Evolutionary conservation across 2,888 invertebrate species (phyloP), one percentile per base, ranked within the genome.

Genomic region (Drosophila anomalata): DNA sequence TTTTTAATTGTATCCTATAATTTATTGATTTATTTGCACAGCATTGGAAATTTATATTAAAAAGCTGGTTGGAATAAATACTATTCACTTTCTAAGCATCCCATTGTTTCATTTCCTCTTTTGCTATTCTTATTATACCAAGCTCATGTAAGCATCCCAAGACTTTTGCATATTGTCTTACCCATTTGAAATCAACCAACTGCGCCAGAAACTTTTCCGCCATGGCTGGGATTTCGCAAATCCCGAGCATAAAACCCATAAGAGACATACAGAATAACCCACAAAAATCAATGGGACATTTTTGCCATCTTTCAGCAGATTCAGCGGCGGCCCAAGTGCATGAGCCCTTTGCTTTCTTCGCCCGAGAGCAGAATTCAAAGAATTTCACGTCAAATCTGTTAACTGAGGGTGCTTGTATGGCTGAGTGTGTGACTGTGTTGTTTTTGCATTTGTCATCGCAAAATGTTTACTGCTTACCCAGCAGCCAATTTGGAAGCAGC

Each of bases 401-500:
- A 57, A 51, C 59, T n/a, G 51, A 44, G 51, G 9, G 55, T 76
- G 48, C 52, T 44, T 44, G 17, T 60, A 29, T 55, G 31, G 41
- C 41, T 57, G 33, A 20, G 41, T 66, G 41, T 17, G 51, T 56
- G 29, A 57, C 36, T 44, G 54, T 73, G 53, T 77, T 77, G 72
- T 58, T 79, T 67, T 75, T 77, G 73, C 79, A 75, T 79, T 75
- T 79, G 79, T 79, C 79, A 79, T 77, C 77, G 77, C 53, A 79
- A 75, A 82, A 79, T 79, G 58, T 71, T 75, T 69, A 47, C 72
- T 71, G 76, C 73, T 58, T 67, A 73, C 60, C 47, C 76, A 67
- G 71, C 66, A 75, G 75, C 82, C 78, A 79, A 79, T 81, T 79
- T 79, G 75, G 54, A 42, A 52, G 62, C 50, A 31, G 11, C 36